Evolutionary conservation across 1,140 invertebrate genomes (phyloP), one percentile per base, ranked within the genome.

Genomic region (Asobara japonica): DNA sequence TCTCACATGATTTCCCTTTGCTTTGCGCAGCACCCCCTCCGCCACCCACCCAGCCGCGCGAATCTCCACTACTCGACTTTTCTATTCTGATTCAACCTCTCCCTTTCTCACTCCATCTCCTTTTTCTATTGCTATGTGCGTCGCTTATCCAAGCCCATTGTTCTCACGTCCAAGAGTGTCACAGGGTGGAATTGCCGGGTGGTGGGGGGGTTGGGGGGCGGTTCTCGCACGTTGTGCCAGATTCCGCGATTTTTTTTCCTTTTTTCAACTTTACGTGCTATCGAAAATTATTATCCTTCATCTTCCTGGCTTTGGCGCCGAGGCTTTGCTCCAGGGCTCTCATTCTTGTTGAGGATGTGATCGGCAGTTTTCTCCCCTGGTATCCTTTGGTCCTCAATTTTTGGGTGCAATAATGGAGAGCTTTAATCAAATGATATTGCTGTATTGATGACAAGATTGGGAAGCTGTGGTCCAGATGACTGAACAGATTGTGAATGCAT

Each of bases 211-310:
- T n/a, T n/a, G n/a, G n/a, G 18, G 41, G 51, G 51, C 51, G 51
- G 51, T 5, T 11, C 22, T 25, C 22, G 51, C 22, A 56, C 51
- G 51, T 56, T 56, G 51, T 56, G 51, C 20, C 51, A 56, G 51
- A 56, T 56, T 56, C 51, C 51, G 18, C 4, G n/a, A 5, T 60
- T 16, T 18, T 72, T 66, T 33, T 72, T 66, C 66, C 22, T 41
- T 25, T 31, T 72, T 20, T 33, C 36, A 56, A 45, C 33, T 51
- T 7, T 45, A 68, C 27, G 45, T 56, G 25, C 22, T 7, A 38
- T 25, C 22, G 22, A n/a, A 41, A 38, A 38, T 65, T 51, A 45
- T 69, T 61, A 31, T 48, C 51, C 33, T 71, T 65, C 33, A 65
- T 30, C 41, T 29, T 31, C n/a, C 38, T 20, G 8, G 27, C 33